Percentiles rank a stretch among this genome's conserved stretches.
Conservation (phyloP, 2,113 vertebrate species). For the Indri indri region DNA sequence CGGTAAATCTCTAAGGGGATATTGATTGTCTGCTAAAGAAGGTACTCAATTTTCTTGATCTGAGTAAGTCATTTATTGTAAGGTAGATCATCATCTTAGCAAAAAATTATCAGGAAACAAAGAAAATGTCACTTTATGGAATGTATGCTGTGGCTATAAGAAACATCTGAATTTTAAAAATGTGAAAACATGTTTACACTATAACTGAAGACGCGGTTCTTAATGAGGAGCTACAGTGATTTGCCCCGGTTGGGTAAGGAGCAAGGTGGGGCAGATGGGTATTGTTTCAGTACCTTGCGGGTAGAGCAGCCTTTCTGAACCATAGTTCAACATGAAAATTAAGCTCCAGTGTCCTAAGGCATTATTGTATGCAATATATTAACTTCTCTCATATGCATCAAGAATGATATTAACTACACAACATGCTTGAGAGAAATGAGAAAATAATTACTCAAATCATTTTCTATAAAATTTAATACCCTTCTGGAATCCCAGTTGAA, state of each 20-base stretch:
- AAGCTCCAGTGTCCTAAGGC: background rate
- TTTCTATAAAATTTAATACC: background rate
- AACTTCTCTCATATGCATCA: background rate
- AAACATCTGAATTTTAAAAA: background rate
- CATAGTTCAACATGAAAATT: background rate
- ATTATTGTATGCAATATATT: background rate
- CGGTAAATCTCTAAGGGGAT: background rate
- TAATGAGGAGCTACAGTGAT: background rate
- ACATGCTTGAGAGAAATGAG: background rate
- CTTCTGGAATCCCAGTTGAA: background rate
- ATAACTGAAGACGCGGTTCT: background rate
- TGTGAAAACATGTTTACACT: background rate
- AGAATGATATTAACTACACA: background rate
- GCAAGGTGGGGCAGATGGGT: fast-evolving
- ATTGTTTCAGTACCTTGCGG: background rate
- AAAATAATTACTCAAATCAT: background rate
- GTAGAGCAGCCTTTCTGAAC: background rate
- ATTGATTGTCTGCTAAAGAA: background rate
- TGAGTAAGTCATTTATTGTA: background rate
- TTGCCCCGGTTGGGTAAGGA: background rate
- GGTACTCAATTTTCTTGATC: background rate
- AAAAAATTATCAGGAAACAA: background rate
- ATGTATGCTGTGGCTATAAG: background rate
- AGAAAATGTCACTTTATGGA: background rate
- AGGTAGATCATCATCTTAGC: background rate